Conservation (phyloP, 1,140 invertebrate genomes). For the Phymastichus coffea region DNA sequence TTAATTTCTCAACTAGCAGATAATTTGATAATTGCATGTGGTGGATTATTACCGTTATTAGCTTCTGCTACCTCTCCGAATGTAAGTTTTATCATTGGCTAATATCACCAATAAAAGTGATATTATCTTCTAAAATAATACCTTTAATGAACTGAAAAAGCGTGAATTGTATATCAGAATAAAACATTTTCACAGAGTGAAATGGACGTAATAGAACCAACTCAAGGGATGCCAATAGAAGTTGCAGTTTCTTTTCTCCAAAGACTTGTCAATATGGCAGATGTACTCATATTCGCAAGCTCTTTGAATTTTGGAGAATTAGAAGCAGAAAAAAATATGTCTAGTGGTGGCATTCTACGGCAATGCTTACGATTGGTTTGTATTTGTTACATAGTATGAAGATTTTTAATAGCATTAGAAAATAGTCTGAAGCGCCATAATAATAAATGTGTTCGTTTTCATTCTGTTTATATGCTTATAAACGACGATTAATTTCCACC, state of each 20-base stretch:
- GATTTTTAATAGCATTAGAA: slow-evolving; percentile 11
- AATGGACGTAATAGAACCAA: slow-evolving; percentile 96
- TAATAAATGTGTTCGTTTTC: neutral
- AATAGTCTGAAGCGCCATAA: slow-evolving; percentile 1
- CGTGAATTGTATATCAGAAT: neutral
- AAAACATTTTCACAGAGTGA: slow-evolving; percentile 74
- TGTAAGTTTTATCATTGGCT: slow-evolving; percentile 68
- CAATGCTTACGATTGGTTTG: slow-evolving; percentile 94
- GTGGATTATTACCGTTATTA: slow-evolving; percentile 91
- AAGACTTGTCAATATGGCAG: slow-evolving; percentile 95
- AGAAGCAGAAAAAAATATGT: slow-evolving; percentile 99
- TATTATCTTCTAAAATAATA: neutral
- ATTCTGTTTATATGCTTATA: neutral
- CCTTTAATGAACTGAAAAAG: neutral
- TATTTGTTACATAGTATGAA: slow-evolving; percentile 34
- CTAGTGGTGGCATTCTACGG: slow-evolving; percentile 94
- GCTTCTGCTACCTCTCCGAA: slow-evolving; percentile 98
- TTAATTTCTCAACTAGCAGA: slow-evolving; percentile 98
- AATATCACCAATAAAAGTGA: too few species aligned
- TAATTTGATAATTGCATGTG: slow-evolving; percentile 98
- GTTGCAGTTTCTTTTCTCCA: slow-evolving; percentile 96
- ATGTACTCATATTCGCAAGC: slow-evolving; percentile 97
- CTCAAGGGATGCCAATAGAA: slow-evolving; percentile 97
- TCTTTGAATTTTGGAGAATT: slow-evolving; percentile 96
- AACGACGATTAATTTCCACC: too few species aligned